phyloP scores from a whole-genome alignment of 2,888 invertebrate species.

The Nomada ferruginata region DNA sequence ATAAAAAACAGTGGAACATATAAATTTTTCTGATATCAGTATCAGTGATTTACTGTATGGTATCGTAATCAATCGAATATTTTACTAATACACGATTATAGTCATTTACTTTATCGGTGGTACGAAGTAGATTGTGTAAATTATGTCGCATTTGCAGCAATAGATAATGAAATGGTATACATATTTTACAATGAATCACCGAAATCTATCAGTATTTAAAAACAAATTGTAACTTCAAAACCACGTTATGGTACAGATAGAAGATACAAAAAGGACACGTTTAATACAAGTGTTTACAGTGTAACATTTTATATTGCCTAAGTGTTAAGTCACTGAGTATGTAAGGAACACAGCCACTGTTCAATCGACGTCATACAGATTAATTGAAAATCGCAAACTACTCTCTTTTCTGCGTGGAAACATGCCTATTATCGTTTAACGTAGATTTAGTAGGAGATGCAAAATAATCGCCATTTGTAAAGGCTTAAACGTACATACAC shows the following conservation, averaged over 20 bases:
- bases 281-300: conserved; percentile 20
- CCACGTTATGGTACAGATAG: neutral
- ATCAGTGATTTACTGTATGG: neutral
- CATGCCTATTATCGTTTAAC: conserved; percentile 10
- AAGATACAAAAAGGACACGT: neutral
- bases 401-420: neutral
- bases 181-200: neutral
- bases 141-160: conserved; percentile 14
- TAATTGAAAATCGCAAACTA: conserved; percentile 5
- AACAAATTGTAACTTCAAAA: conserved; percentile 25
- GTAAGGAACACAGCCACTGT: neutral
- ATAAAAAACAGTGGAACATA: conserved; percentile 40
- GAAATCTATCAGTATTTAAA: neutral
- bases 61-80: conserved; percentile 17
- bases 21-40: conserved; percentile 8
- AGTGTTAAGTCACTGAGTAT: neutral
- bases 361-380: neutral
- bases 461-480: conserved; percentile 64
- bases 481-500: conserved; percentile 31
- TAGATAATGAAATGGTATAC: neutral
- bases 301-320: neutral
- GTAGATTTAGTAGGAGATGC: conserved; percentile 18
- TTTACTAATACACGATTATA: neutral
- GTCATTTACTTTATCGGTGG: conserved; percentile 15
- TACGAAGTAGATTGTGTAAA: conserved; percentile 19